These are phyloP conservation scores for Xiphophorus maculatus DNA, from an alignment of 2,113 vertebrate genomes.

Conservation along the genomic window DNA sequence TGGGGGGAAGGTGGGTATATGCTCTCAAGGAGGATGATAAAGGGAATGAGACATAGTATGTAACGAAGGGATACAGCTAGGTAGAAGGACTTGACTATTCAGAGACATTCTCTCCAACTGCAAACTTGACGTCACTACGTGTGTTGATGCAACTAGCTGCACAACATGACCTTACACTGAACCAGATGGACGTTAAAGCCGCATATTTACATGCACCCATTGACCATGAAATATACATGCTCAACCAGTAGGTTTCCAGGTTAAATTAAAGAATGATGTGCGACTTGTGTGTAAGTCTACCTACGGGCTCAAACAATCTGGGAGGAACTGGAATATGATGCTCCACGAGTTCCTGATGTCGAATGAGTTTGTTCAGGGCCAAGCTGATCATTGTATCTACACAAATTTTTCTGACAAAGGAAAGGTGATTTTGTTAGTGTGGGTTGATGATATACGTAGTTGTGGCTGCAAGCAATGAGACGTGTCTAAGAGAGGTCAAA, in stretches of 20 bases:
- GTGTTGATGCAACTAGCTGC: not conserved
- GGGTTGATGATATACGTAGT: no score
- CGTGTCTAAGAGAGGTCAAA: no score
- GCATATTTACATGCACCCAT: not conserved
- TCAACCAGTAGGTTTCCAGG: not conserved
- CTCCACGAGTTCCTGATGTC: no score
- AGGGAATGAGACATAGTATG: not conserved
- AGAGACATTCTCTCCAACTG: not conserved
- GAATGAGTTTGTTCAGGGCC: no score
- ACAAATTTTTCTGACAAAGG: no score
- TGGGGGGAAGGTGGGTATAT: not conserved
- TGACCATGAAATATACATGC: not conserved
- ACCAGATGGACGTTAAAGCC: not conserved
- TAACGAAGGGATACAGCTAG: not conserved
- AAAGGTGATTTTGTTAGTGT: no score
- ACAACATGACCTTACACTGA: not conserved
- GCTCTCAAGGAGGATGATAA: not conserved
- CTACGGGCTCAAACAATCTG: no score
- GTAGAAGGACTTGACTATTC: not conserved
- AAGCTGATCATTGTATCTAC: no score
- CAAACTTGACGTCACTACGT: not conserved
- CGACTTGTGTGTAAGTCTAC: no score
- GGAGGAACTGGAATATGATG: no score
- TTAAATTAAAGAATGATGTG: not conserved
- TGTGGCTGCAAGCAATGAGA: no score